A percentile compares a stretch with the other conserved stretches of the same genome.
Evolutionary conservation across 2,888 invertebrate genomes (phyloP).

Genomic region (Carcina quercana): DNA sequence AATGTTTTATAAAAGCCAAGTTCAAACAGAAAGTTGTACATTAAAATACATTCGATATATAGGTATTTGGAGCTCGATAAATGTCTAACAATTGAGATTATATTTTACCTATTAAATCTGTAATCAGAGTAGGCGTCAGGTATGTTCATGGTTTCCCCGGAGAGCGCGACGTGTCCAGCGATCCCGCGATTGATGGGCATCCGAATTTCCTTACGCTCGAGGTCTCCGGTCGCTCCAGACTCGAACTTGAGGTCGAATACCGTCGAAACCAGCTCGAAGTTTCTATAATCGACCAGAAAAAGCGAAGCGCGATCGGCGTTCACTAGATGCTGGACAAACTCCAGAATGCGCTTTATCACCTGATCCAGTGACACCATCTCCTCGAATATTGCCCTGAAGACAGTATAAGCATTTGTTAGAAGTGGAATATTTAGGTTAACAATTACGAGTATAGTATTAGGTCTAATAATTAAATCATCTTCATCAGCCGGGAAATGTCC

Average conservation of each 20-base stretch:
- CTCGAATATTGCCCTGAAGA: constrained; percentile 86
- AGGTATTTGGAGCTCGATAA: no score
- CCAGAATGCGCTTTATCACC: constrained; percentile 87
- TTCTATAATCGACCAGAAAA: constrained; percentile 84
- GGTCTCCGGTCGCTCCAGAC: constrained; percentile 30
- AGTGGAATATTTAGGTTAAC: no score
- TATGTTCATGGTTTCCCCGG: constrained; percentile 87
- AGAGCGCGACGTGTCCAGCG: constrained; percentile 87
- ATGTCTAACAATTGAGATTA: no score
- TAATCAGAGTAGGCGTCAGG: constrained; percentile 86
- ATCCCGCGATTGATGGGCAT: constrained; percentile 87
- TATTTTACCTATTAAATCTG: constrained; percentile 81
- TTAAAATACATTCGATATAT: no score
- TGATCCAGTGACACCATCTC: constrained; percentile 90
- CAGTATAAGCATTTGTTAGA: no score
- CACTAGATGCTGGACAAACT: constrained; percentile 86
- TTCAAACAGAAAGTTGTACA: no score
- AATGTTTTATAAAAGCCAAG: no score
- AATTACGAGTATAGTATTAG: no score
- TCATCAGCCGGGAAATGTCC: no score
- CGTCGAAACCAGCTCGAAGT: constrained; percentile 84
- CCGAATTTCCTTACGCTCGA: constrained; percentile 71
- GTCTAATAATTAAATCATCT: no score
- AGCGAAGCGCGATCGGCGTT: constrained; percentile 89
- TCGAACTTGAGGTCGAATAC: constrained; percentile 80